These are phyloP conservation scores for Sylvia atricapilla DNA, from an alignment of 2,113 vertebrate genomes.

Conservation along the genomic window DNA sequence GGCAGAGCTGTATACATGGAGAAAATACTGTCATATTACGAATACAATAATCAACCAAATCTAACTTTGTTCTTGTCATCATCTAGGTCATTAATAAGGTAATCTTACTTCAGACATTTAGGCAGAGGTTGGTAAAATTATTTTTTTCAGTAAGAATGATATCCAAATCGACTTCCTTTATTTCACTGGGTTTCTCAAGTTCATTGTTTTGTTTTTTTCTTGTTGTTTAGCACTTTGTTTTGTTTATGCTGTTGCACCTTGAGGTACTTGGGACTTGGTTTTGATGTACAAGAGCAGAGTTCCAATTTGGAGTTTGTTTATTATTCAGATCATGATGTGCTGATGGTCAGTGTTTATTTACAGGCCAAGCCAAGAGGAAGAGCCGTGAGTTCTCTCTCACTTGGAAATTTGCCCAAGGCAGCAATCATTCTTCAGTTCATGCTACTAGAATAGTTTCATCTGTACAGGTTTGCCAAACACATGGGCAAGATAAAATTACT, in stretches of 20 bases:
- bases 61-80: background rate
- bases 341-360: background rate
- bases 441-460: slow-evolving; percentile 7
- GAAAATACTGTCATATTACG: background rate
- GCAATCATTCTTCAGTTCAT: background rate
- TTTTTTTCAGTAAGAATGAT: background rate
- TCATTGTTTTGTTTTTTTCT: background rate
- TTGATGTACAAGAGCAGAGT: background rate
- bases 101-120: background rate
- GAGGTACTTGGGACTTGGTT: background rate
- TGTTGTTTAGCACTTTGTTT: background rate
- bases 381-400: background rate
- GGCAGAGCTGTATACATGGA: background rate
- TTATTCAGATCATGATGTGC: slow-evolving; percentile 4
- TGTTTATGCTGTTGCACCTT: background rate
- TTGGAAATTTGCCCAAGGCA: slow-evolving; percentile 39
- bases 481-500: slow-evolving; percentile 34
- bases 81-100: background rate
- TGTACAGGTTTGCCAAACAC: slow-evolving; percentile 23
- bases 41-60: background rate
- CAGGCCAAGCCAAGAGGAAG: background rate
- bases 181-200: background rate
- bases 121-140: background rate
- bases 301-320: background rate
- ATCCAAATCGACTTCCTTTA: background rate